Evolutionary conservation across 2,113 vertebrate species (phyloP).

Genomic region (Steatornis caripensis): DNA sequence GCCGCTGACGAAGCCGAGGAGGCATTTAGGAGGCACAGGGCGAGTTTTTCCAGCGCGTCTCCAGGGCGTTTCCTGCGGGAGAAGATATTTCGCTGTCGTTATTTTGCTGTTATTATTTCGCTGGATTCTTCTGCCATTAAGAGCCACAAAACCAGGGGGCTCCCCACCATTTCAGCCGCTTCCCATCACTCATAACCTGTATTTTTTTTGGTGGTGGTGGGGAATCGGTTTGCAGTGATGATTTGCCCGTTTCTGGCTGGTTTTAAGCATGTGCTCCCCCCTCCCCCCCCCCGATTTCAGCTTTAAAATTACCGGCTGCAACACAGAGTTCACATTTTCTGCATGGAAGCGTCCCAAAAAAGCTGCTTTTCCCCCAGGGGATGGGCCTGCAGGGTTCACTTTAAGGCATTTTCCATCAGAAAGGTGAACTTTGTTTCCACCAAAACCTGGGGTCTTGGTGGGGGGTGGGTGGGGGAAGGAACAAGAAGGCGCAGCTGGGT

Average conservation of each 20-base stretch:
- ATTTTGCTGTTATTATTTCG: neutral
- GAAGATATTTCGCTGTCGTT: neutral
- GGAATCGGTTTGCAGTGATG: neutral
- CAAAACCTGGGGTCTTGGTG: neutral
- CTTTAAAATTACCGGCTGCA: neutral
- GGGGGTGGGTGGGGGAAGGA: neutral
- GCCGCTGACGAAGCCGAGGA: neutral
- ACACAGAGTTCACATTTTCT: accelerated
- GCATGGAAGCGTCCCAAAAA: neutral
- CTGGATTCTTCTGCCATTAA: neutral
- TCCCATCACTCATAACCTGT: neutral
- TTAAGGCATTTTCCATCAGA: neutral
- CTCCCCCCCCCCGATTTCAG: no score
- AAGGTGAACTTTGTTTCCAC: neutral
- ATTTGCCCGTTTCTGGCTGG: neutral
- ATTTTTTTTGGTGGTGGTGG: neutral
- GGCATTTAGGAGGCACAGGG: neutral
- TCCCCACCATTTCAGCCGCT: neutral
- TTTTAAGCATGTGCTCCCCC: neutral
- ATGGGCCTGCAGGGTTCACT: no score
- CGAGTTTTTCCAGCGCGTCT: neutral
- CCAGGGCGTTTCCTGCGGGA: neutral
- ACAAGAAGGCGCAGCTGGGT: neutral
- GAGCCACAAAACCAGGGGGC: neutral
- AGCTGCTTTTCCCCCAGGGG: neutral